A percentile compares a stretch with the other conserved stretches of the same genome.
These are phyloP conservation scores for Varecia variegata DNA, from an alignment of 2,797 vertebrate species.

Conservation along the genomic window DNA sequence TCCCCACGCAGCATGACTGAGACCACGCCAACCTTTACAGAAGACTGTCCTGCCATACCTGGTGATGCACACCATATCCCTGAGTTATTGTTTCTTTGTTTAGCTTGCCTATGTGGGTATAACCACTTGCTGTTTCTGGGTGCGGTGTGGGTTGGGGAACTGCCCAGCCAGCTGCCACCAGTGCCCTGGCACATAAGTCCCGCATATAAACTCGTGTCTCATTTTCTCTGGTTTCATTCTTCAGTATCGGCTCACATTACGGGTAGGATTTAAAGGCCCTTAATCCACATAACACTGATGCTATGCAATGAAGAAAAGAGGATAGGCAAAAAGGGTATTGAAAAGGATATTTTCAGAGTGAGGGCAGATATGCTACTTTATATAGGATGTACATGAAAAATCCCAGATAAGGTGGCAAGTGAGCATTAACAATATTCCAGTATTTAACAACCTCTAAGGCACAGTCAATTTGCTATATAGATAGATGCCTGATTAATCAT, in stretches of 20 bases:
- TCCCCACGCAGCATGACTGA: neutral
- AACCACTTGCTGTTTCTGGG: neutral
- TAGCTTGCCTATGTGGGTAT: neutral
- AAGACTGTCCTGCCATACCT: neutral
- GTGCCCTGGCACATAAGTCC: neutral
- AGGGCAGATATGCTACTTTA: neutral
- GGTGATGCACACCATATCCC: neutral
- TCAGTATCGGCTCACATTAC: neutral
- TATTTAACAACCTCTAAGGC: neutral
- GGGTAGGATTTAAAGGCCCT: neutral
- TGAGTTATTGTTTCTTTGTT: neutral
- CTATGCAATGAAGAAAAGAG: neutral
- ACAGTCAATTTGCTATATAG: neutral
- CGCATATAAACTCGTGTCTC: neutral
- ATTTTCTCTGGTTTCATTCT: neutral
- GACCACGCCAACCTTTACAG: neutral
- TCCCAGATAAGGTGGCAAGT: neutral
- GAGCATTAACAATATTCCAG: neutral
- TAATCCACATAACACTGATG: neutral
- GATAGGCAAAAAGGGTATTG: neutral
- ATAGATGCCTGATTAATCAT: neutral
- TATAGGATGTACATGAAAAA: neutral
- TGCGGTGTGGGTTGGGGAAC: rapidly evolving
- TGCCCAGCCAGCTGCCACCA: rapidly evolving
- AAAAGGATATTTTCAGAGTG: neutral